Conservation (phyloP, 2,113 vertebrate genomes). For the Pseudopipra pipra region DNA sequence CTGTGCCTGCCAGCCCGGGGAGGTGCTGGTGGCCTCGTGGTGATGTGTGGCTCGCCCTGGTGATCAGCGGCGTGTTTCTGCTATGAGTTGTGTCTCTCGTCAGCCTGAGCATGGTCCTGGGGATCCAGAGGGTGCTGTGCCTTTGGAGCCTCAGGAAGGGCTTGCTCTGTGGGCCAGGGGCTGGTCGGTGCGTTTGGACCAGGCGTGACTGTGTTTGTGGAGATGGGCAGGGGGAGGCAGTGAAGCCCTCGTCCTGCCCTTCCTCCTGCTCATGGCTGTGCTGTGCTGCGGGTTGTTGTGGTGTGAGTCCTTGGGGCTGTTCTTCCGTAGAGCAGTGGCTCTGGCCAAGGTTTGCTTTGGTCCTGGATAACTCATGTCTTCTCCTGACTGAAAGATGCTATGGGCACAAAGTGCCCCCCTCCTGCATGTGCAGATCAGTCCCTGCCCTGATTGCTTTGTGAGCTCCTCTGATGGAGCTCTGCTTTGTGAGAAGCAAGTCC, state of each 20-base stretch:
- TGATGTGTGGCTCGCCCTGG: neutral
- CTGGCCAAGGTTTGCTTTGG: neutral
- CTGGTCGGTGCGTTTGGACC: fast-evolving
- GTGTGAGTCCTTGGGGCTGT: neutral
- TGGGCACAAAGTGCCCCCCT: neutral
- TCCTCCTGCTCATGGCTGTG: neutral
- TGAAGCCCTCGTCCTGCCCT: fast-evolving
- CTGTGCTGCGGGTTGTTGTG: neutral
- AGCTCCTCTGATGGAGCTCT: neutral
- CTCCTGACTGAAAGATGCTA: neutral
- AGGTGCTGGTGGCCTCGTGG: neutral
- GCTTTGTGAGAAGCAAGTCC: neutral
- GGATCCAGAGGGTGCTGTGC: neutral
- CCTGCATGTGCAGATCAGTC: neutral
- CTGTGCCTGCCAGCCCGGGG: neutral
- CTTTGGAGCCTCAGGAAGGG: neutral
- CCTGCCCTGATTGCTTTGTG: neutral
- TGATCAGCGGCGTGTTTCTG: neutral
- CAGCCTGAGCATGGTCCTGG: fast-evolving
- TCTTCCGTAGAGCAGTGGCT: neutral
- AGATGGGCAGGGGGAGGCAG: neutral
- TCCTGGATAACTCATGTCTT: neutral
- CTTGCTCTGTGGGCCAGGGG: neutral
- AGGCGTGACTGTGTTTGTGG: neutral
- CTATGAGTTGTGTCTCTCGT: neutral